Evolutionary conservation across 1,140 invertebrate genomes (phyloP), one percentile per base, ranked within the genome.

Genomic region (Reticulitermes speratus): DNA sequence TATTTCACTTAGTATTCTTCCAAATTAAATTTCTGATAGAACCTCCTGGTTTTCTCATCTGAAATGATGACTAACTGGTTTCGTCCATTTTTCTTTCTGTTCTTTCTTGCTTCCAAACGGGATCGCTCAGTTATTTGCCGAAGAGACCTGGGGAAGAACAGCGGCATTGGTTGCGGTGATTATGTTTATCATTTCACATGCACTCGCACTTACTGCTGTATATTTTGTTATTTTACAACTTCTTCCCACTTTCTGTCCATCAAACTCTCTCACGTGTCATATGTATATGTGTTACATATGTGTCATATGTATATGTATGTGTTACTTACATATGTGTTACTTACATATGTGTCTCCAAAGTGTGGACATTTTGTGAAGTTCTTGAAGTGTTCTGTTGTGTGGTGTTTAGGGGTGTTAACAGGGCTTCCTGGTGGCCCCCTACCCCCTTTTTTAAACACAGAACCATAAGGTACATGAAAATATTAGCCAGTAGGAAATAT

Each of bases 141-240:
- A 38, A 69, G 75, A 87, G 83, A 81, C 83, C 86, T 81, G 86
- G 84, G 52, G 84, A 83, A 82, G 86, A 87, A 44, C 86, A 81
- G n/a, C 83, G 83, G 48, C 75, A 83, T 9, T 87, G 86, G 86
- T 87, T 85, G 84, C 65, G 86, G 86, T 87, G 86, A 87, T 85
- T 87, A 87, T 87, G 38, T 83, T 75, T 75, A 75, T 75, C 65
- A 75, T 75, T 30, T 75, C 65, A 75, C 65, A 16, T 25, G n/a
- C 65, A 25, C 25, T 75, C n/a, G 25, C 65, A 75, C 65, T 11
- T 75, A 75, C 65, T 75, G 7, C 11, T 75, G 0, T 30, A 75
- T 30, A n/a, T 25, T 75, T 12, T 69, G 2, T 69, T 25, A 75
- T 75, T 75, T 30, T 75, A 30, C 9, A 30, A 75, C 30, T 30